Base-by-base conservation (phyloP, 1,140 invertebrate genomes). In the Cyrtorhinus lividipennis region DNA sequence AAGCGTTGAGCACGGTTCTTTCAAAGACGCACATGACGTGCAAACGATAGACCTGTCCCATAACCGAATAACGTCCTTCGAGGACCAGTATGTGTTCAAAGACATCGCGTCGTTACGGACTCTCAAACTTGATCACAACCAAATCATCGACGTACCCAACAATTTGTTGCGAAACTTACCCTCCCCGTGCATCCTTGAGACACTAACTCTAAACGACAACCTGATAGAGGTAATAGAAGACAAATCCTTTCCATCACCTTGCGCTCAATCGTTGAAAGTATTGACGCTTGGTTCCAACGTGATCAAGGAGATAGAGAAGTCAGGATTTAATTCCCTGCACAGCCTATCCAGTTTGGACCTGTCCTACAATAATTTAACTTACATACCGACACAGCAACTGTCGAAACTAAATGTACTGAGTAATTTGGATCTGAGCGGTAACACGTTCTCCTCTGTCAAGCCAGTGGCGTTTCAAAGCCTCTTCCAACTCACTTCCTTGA, bases 351-450 rank as follows among this genome's bases (percentile, higher is more conserved):
- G 81, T 67, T 75, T 94, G 57, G 83, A 91, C 72, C 73, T 95
- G 60, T 84, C 86, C 59, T 83, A 87, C 67, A 90, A 90, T 72
- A 89, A 89, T 74, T 77, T 91, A 67, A 87, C 86, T 63, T 76
- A 76, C 59, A 81, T 91, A 60, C 88, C 88, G 60, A 89, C 86
- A 22, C 75, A 78, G 38, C 80, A 86, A 59, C 73, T 92, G 45
- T 80, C 85, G 3, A 86, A 86, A 74, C 76, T 91, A 68, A 80
- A 80, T 62, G 83, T 86, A 68, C 79, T 92, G 44, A 81, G 80
- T 46, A 79, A 79, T 69, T 77, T 92, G 63, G 81, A 84, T 66
- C 74, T 91, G 64, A 86, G 83, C 69, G 82, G 83, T 45, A 92
- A 92, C 75, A 83, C 82, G 60, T 80, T 92, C 66, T 78, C 75